Conservation (phyloP, 2,797 vertebrate species). For the Cossypha heuglini region DNA sequence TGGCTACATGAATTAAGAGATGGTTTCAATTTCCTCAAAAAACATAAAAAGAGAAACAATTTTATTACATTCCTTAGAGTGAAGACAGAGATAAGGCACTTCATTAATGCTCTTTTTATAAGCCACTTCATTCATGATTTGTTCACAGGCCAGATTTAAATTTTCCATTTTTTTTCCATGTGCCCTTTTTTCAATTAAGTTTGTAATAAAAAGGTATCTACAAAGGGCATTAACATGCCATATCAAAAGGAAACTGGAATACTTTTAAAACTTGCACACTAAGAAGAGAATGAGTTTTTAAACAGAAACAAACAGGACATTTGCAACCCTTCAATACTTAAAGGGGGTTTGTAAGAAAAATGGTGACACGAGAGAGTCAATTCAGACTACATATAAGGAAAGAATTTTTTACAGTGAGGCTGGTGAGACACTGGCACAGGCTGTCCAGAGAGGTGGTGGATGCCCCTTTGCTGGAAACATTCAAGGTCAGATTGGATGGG, state of each 20-base stretch:
- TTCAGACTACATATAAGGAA: background rate
- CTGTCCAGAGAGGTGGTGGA: background rate
- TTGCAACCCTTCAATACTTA: background rate
- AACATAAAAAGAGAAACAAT: background rate
- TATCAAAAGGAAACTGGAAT: background rate
- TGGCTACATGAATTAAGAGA: background rate
- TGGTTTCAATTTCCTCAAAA: background rate
- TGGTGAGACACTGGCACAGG: background rate
- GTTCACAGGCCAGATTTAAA: background rate
- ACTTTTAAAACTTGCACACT: background rate
- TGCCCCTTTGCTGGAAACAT: background rate
- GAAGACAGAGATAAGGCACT: background rate
- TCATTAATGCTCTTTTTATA: background rate
- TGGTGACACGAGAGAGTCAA: accelerated
- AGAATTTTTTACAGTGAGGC: background rate
- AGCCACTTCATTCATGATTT: background rate
- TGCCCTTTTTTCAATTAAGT: background rate
- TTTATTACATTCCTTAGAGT: background rate
- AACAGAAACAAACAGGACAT: background rate
- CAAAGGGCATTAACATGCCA: background rate
- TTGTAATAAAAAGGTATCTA: background rate
- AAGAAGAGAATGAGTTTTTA: background rate
- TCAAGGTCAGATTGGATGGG: background rate
- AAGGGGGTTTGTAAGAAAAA: background rate
- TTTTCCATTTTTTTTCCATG: background rate